Percentiles rank a stretch among this genome's conserved stretches.
Conservation (phyloP, 2,888 invertebrate species). For the Cheilosia impressa region DNA sequence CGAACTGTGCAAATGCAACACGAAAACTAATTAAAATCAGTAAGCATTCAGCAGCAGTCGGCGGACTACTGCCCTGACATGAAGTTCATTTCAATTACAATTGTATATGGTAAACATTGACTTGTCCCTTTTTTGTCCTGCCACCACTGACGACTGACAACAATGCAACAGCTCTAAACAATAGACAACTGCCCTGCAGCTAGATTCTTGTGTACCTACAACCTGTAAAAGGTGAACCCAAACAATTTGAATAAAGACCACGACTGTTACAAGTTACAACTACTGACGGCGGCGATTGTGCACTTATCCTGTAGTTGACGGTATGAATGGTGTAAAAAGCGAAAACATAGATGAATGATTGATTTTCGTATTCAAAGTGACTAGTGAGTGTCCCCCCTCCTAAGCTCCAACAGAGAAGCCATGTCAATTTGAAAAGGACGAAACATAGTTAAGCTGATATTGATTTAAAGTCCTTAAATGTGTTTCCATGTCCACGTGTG, state of each 20-base stretch:
- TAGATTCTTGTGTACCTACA: background rate
- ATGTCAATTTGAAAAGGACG: background rate
- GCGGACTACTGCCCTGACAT: background rate
- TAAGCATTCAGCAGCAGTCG: slow-evolving; percentile 1
- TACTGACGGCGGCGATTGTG: background rate
- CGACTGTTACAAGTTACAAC: slow-evolving; percentile 9
- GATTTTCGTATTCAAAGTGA: slow-evolving; percentile 1
- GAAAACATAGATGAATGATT: background rate
- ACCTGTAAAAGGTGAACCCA: slow-evolving; percentile 26
- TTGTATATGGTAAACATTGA: slow-evolving; percentile 33
- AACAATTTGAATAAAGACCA: slow-evolving; percentile 31
- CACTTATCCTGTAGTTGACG: background rate
- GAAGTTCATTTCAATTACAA: slow-evolving; percentile 28
- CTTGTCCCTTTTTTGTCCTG: slow-evolving; percentile 14
- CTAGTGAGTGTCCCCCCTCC: background rate
- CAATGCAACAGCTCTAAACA: slow-evolving; percentile 31
- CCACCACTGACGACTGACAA: background rate
- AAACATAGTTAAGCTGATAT: too few relatives aligned
- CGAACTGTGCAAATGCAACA: background rate
- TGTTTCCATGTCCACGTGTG: too few relatives aligned
- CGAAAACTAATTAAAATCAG: slow-evolving; percentile 37
- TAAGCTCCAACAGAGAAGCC: background rate
- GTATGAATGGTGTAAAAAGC: background rate
- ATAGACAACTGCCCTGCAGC: background rate
- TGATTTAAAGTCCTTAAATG: too few relatives aligned